These are phyloP conservation scores for Pseudorasbora parva DNA, from an alignment of 2,113 vertebrate species.

Conservation along the genomic window DNA sequence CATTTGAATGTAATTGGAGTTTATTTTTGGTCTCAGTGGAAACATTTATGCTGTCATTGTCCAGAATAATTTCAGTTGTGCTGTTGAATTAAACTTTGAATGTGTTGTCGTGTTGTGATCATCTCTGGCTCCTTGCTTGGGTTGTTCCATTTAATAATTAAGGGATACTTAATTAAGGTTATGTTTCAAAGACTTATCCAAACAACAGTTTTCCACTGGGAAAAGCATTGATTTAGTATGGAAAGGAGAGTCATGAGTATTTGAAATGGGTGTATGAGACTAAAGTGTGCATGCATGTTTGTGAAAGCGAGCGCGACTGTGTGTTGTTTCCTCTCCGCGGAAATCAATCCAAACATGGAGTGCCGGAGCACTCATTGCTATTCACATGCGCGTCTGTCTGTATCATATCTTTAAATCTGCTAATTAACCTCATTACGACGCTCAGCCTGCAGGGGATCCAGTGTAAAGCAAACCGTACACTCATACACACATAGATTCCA, in stretches of 20 bases:
- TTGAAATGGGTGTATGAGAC: neutral
- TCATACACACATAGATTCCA: slow-evolving; percentile 24
- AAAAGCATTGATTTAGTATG: neutral
- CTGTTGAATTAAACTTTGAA: neutral
- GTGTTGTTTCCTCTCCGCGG: slow-evolving; percentile 17
- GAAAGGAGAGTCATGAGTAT: neutral
- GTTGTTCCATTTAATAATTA: slow-evolving; percentile 20
- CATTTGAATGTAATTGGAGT: neutral
- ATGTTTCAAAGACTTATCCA: neutral
- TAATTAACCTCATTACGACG: slow-evolving; percentile 59
- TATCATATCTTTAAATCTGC: slow-evolving; percentile 58
- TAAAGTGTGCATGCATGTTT: neutral
- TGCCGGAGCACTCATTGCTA: slow-evolving; percentile 48
- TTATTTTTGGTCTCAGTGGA: neutral
- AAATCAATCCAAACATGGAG: slow-evolving; percentile 21
- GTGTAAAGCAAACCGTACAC: slow-evolving; percentile 44
- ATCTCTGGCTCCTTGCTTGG: neutral
- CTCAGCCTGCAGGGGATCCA: slow-evolving; percentile 48
- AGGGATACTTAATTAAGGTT: slow-evolving; percentile 17
- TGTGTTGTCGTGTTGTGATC: slow-evolving; percentile 1
- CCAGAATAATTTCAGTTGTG: neutral
- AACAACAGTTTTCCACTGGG: neutral
- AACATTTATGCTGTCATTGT: neutral
- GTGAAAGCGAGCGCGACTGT: neutral
- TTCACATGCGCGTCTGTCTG: slow-evolving; percentile 33